phyloP scores from a whole-genome alignment of 23 tunicate genomes.

The Halocynthia roretzi region DNA sequence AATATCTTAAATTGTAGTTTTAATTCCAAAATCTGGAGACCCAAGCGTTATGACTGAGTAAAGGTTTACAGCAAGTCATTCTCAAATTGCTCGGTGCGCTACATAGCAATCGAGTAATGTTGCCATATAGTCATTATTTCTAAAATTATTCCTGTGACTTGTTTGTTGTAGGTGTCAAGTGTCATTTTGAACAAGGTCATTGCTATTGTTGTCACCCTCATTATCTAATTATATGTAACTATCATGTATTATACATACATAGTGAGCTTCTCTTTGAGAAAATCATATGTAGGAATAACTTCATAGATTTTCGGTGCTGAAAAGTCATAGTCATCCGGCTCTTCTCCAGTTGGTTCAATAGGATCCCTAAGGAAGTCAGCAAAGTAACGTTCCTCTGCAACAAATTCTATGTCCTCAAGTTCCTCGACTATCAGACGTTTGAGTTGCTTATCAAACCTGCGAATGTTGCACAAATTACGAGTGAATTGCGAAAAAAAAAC shows the following conservation, averaged over 20 bases:
- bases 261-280: conserved; percentile 44
- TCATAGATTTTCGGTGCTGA: conserved; percentile 93
- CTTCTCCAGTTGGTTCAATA: conserved; percentile 92
- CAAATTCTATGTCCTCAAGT: conserved; percentile 43
- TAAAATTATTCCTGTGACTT: no score
- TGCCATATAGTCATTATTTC: no score
- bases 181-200: no score
- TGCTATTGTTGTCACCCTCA: no score
- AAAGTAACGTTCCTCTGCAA: conserved; percentile 64
- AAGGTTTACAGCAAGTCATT: no score
- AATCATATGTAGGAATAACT: conserved; percentile 80
- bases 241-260: conserved; percentile 17
- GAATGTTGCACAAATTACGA: neutral
- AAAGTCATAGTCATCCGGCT: conserved; percentile 98
- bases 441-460: conserved; percentile 65
- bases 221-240: no score
- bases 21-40: no score
- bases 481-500: neutral
- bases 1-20: no score
- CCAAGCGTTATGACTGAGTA: no score
- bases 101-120: no score
- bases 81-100: no score
- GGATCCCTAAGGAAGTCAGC: conserved; percentile 91
- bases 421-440: conserved; percentile 30
- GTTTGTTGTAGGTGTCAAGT: no score